Evolutionary conservation across 2,797 vertebrate genomes (phyloP).

Genomic region (Enteromius paludinosus): DNA sequence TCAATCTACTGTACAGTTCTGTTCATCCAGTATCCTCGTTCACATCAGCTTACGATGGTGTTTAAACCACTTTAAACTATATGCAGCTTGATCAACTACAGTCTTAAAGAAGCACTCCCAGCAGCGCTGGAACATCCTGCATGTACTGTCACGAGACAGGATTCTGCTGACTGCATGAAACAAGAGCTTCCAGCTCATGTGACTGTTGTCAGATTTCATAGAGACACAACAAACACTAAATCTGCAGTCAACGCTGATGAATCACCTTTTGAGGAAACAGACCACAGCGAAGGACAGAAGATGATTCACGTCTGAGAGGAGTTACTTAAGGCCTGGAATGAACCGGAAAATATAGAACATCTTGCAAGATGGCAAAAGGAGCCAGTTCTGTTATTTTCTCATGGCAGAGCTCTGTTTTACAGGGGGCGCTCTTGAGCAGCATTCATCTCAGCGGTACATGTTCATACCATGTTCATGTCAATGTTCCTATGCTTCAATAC

Average conservation of each 20-base stretch:
- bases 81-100: background rate
- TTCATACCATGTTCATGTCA: background rate
- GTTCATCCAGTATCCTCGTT: background rate
- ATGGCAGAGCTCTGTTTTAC: slow-evolving; percentile 11
- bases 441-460: background rate
- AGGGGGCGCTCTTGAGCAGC: slow-evolving; percentile 53
- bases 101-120: background rate
- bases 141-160: background rate
- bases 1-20: background rate
- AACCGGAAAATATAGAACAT: background rate
- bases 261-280: slow-evolving; percentile 2
- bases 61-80: background rate
- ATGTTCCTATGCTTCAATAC: background rate
- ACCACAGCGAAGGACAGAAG: background rate
- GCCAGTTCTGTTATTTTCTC: background rate
- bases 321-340: background rate
- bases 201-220: background rate
- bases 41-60: background rate
- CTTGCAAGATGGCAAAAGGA: background rate
- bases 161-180: background rate
- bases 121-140: background rate
- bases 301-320: background rate
- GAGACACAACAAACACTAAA: background rate
- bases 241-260: background rate
- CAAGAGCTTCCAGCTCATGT: background rate